Evolutionary conservation across 2,888 invertebrate genomes (phyloP).

Genomic region (Apotomis turbidana): DNA sequence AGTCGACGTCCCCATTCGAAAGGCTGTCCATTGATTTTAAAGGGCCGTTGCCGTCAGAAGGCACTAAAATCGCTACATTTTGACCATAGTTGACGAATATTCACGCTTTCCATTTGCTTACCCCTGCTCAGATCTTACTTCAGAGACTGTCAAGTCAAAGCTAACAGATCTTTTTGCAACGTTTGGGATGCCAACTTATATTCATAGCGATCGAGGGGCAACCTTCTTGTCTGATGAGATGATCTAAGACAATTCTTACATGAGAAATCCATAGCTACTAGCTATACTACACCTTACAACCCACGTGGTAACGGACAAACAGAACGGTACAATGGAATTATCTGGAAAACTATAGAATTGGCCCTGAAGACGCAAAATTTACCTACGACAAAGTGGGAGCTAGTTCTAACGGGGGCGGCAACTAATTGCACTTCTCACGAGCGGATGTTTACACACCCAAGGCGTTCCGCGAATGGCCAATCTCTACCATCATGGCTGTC

Average conservation of each 20-base stretch:
- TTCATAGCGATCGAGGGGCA: neutral
- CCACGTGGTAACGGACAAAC: neutral
- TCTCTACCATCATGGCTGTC: neutral
- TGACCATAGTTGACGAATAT: slow-evolving; percentile 1
- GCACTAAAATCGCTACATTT: neutral
- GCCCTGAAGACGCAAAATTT: neutral
- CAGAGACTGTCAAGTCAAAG: neutral
- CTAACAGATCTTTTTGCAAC: neutral
- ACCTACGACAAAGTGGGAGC: neutral
- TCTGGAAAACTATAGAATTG: slow-evolving; percentile 2
- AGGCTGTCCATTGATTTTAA: neutral
- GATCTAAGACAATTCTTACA: neutral
- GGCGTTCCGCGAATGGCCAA: neutral
- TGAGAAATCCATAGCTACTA: neutral
- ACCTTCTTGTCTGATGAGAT: neutral
- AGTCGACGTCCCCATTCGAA: neutral
- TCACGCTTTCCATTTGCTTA: slow-evolving; percentile 1
- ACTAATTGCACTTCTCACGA: neutral
- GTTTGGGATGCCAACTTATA: neutral
- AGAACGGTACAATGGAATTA: neutral
- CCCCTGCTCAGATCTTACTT: neutral
- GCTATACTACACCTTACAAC: neutral
- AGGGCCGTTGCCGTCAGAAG: neutral
- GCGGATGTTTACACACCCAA: neutral
- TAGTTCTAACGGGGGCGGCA: neutral